A percentile compares a stretch with the other conserved stretches of the same genome.
These are phyloP conservation scores for Tinea semifulvella DNA, from an alignment of 2,888 invertebrate genomes.

Conservation along the genomic window DNA sequence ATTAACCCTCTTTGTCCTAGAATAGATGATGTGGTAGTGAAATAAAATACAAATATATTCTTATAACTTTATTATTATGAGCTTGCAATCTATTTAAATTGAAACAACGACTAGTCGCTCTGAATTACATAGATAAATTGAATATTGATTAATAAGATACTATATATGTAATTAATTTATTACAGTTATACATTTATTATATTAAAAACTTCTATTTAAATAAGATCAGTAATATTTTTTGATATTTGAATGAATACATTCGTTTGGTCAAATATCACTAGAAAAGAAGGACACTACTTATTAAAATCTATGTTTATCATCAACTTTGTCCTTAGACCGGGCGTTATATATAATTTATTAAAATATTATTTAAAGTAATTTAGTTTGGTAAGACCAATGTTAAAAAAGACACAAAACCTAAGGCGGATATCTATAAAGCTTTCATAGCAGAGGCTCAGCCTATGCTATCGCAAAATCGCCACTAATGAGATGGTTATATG, in stretches of 20 bases:
- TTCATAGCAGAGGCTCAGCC: too few species aligned
- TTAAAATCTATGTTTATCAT: neutral
- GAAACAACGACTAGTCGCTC: neutral
- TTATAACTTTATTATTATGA: constrained; percentile 8
- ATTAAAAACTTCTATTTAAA: neutral
- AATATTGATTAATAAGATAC: neutral
- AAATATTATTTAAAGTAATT: too few species aligned
- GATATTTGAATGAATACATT: constrained; percentile 15
- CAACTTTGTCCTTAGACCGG: too few species aligned
- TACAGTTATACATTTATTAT: neutral
- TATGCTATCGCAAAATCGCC: too few species aligned
- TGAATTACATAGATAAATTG: neutral
- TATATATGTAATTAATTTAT: neutral
- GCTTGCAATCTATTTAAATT: constrained; percentile 2
- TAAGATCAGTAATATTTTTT: constrained; percentile 4
- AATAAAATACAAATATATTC: too few species aligned
- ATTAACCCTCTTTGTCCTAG: too few species aligned
- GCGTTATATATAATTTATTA: too few species aligned
- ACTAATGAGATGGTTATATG: too few species aligned
- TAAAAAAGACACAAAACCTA: too few species aligned
- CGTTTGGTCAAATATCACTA: constrained; percentile 22
- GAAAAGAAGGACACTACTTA: constrained; percentile 9
- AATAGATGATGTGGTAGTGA: too few species aligned
- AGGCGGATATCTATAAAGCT: too few species aligned
- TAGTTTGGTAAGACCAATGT: too few species aligned